Evolutionary conservation across 2,797 vertebrate genomes (phyloP).

Genomic region (Masticophis lateralis): DNA sequence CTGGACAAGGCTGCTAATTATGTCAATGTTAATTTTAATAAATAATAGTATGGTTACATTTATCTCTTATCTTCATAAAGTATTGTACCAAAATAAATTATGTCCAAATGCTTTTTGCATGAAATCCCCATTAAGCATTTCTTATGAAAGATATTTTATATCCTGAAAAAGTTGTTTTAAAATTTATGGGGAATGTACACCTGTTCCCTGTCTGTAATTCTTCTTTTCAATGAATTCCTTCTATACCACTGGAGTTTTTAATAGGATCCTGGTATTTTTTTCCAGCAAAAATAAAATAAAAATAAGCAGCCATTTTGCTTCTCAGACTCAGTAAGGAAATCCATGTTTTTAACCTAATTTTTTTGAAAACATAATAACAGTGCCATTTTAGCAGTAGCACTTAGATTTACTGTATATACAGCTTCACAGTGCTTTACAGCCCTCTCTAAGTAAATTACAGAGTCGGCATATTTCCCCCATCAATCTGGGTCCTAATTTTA

Average conservation of each 20-base stretch:
- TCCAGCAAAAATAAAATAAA: neutral
- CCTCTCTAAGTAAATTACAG: too few species aligned
- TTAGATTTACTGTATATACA: too few species aligned
- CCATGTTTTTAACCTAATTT: neutral
- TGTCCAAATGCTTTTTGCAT: neutral
- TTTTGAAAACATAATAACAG: neutral
- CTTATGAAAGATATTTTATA: neutral
- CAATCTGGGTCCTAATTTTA: too few species aligned
- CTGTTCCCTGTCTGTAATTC: neutral
- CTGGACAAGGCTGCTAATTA: neutral
- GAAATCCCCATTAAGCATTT: neutral
- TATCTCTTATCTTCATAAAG: neutral
- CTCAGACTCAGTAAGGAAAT: neutral
- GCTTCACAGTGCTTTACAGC: too few species aligned
- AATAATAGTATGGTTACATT: neutral
- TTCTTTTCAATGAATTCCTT: neutral
- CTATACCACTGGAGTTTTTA: neutral
- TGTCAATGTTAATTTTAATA: neutral
- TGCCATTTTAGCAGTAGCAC: neutral
- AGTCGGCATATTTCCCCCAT: too few species aligned
- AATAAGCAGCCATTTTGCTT: neutral
- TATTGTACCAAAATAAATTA: neutral
- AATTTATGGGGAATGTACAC: neutral
- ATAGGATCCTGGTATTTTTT: neutral
- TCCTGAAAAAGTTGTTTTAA: neutral